These are phyloP conservation scores for Platanista minor DNA, from an alignment of 2,113 vertebrate genomes.

Conservation along the genomic window DNA sequence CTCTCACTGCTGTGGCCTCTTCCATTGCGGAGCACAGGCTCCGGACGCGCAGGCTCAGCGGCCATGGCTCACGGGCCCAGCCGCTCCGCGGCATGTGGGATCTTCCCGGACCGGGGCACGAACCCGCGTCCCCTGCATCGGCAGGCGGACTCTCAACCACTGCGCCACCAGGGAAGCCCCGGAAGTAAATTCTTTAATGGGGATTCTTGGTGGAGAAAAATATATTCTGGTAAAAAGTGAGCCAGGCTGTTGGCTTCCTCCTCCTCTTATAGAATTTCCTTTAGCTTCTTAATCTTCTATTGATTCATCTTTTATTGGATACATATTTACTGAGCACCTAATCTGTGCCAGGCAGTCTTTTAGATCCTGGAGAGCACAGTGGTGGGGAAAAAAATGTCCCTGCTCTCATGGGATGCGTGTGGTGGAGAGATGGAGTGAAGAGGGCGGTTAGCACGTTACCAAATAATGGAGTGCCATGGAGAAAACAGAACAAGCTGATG, in stretches of 20 bases:
- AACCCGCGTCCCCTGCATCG: too few relatives aligned
- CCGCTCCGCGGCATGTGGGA: too few relatives aligned
- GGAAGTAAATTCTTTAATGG: not conserved
- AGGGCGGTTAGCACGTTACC: not conserved
- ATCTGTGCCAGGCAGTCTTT: not conserved
- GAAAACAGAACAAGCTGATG: not conserved
- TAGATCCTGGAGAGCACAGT: not conserved
- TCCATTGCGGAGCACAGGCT: too few relatives aligned
- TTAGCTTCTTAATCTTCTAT: not conserved
- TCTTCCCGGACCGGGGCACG: too few relatives aligned
- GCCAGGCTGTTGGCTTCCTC: not conserved
- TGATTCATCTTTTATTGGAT: not conserved
- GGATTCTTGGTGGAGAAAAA: constrained; percentile 12
- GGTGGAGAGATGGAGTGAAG: too few relatives aligned
- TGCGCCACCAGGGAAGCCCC: too few relatives aligned
- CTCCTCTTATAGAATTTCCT: not conserved
- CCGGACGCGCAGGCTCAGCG: too few relatives aligned
- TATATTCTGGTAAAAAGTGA: not conserved
- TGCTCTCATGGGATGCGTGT: not conserved
- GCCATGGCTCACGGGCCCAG: too few relatives aligned
- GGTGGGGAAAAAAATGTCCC: not conserved
- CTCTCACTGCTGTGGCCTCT: too few relatives aligned
- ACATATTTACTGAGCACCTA: not conserved
- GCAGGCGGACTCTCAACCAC: too few relatives aligned
- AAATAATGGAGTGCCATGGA: not conserved